Evolutionary conservation across 35 echinoderm and acorn worm species (phyloP).

Genomic region (Hemicentrotus pulcherrimus): DNA sequence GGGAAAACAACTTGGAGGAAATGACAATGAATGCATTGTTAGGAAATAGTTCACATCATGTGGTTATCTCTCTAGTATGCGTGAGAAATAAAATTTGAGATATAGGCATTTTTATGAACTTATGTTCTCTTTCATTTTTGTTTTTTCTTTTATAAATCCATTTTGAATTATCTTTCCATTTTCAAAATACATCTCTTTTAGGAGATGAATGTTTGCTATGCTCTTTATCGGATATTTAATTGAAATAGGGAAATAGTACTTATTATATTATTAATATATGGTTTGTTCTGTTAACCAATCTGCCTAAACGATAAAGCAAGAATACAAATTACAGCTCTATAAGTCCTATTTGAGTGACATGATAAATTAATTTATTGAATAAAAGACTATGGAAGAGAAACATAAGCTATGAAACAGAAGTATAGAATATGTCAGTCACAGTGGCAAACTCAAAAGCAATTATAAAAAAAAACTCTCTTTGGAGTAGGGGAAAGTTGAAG

Average conservation of each 20-base stretch:
- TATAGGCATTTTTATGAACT: not conserved
- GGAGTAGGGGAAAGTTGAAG: no score
- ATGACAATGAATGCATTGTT: conserved; percentile 48
- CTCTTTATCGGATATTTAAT: not conserved
- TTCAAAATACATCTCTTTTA: not conserved
- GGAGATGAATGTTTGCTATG: not conserved
- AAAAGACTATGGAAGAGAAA: no score
- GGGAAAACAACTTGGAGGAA: conserved; percentile 51
- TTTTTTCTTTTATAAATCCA: not conserved
- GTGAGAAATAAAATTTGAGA: conserved; percentile 14
- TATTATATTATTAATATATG: no score
- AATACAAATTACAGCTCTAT: no score
- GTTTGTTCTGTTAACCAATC: no score
- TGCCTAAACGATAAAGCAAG: no score
- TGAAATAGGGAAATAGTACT: no score
- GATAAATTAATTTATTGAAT: no score
- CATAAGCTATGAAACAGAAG: no score
- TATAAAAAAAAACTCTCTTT: not conserved
- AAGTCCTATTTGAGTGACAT: no score
- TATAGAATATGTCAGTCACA: no score
- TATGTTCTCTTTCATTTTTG: not conserved
- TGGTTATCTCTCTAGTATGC: conserved; percentile 14
- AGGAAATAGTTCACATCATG: not conserved
- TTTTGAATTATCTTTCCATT: not conserved
- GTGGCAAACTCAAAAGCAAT: not conserved